Conservation (phyloP, 1,140 invertebrate genomes). For the Oncopodura yosiiana region DNA sequence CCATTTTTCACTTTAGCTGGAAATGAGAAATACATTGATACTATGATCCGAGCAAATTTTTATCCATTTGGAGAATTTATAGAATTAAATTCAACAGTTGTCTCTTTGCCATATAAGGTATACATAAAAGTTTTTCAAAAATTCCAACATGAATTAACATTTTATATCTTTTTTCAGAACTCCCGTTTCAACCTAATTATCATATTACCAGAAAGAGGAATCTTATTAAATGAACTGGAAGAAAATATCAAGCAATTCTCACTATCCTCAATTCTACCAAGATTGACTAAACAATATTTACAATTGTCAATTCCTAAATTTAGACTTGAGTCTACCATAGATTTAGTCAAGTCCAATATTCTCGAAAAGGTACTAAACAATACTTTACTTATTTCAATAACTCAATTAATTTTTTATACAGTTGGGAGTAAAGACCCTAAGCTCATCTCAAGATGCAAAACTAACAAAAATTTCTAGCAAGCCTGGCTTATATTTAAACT, state of each 20-base stretch:
- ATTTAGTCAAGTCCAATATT: constrained; percentile 5
- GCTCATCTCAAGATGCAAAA: too few relatives aligned
- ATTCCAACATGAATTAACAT: neutral
- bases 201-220: constrained; percentile 5
- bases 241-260: neutral
- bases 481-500: too few relatives aligned
- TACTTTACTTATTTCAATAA: neutral
- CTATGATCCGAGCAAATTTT: neutral
- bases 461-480: too few relatives aligned
- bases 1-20: constrained; percentile 4
- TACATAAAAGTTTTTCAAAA: neutral
- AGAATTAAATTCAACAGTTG: constrained; percentile 5
- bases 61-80: constrained; percentile 9
- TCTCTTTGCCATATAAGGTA: constrained; percentile 9
- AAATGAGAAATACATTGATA: constrained; percentile 3
- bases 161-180: neutral
- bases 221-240: neutral
- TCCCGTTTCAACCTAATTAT: constrained; percentile 1
- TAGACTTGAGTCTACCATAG: constrained; percentile 4
- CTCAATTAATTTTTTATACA: neutral
- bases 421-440: too few relatives aligned
- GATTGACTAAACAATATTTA: constrained; percentile 2
- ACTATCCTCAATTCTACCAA: constrained; percentile 1
- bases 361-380: constrained; percentile 1
- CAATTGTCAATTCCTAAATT: constrained; percentile 6